Evolutionary conservation across 2,113 vertebrate species (phyloP).

Genomic region (Perca flavescens): DNA sequence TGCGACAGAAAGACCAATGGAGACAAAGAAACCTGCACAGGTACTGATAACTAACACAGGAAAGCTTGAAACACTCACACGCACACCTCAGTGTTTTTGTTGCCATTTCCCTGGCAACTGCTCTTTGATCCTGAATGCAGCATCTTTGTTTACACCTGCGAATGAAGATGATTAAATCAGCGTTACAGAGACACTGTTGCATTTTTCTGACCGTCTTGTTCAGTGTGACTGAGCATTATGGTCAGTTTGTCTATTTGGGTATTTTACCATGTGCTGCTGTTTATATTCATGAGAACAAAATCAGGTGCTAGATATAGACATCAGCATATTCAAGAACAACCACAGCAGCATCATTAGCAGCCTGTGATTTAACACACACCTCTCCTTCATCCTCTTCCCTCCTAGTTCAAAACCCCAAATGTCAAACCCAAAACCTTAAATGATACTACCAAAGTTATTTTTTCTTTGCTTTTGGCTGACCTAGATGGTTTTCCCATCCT

Average conservation of each 20-base stretch:
- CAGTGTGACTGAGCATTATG: background rate
- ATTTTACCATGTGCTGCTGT: background rate
- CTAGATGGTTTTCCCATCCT: background rate
- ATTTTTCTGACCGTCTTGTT: background rate
- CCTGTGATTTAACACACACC: background rate
- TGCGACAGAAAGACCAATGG: background rate
- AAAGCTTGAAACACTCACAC: background rate
- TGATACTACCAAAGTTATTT: background rate
- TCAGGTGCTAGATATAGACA: background rate
- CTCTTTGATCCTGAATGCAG: background rate
- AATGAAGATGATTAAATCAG: conserved; percentile 13
- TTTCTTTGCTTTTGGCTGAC: background rate
- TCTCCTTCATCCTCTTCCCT: background rate
- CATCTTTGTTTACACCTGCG: background rate
- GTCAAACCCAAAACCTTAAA: background rate
- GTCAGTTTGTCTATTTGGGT: background rate
- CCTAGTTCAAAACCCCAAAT: background rate
- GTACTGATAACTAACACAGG: conserved; percentile 16
- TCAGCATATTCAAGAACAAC: too few species aligned
- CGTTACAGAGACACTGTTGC: background rate
- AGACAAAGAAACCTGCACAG: conserved; percentile 41
- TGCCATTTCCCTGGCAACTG: conserved; percentile 13
- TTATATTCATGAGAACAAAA: background rate
- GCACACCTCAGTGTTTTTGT: background rate
- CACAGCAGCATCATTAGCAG: background rate